Evolutionary conservation across 2,797 vertebrate species (phyloP).

Genomic region (Gephyroberyx darwinii): DNA sequence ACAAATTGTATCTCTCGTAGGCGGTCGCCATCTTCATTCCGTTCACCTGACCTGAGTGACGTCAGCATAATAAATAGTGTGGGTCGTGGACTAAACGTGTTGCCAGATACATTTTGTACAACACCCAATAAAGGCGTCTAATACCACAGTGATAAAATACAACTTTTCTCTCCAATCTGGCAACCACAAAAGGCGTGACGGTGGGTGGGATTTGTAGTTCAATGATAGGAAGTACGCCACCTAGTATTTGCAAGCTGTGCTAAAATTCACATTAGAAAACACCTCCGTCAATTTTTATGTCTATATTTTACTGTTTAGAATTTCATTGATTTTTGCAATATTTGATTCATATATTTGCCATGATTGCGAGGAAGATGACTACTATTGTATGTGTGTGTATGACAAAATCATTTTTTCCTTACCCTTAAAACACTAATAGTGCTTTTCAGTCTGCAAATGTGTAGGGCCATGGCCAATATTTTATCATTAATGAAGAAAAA

Average conservation of each 20-base stretch:
- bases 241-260: neutral
- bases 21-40: constrained; percentile 87
- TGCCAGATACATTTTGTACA: constrained; percentile 47
- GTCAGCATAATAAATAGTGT: constrained; percentile 36
- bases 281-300: too few relatives aligned
- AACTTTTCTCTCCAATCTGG: constrained; percentile 36
- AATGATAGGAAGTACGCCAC: neutral
- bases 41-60: constrained; percentile 76
- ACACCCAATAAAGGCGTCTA: neutral
- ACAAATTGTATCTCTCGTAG: constrained; percentile 92
- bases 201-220: constrained; percentile 12
- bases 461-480: too few relatives aligned
- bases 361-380: too few relatives aligned
- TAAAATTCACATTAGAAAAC: too few relatives aligned
- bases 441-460: too few relatives aligned
- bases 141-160: neutral
- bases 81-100: constrained; percentile 24
- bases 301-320: too few relatives aligned
- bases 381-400: too few relatives aligned
- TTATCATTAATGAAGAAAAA: too few relatives aligned
- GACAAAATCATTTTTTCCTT: too few relatives aligned
- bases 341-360: too few relatives aligned
- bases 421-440: too few relatives aligned
- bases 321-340: neutral
- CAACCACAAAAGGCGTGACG: constrained; percentile 24